Evolutionary conservation across 2,797 vertebrate species (phyloP), one percentile per base, ranked within the genome.

Genomic region (Muscicapa comitata): DNA sequence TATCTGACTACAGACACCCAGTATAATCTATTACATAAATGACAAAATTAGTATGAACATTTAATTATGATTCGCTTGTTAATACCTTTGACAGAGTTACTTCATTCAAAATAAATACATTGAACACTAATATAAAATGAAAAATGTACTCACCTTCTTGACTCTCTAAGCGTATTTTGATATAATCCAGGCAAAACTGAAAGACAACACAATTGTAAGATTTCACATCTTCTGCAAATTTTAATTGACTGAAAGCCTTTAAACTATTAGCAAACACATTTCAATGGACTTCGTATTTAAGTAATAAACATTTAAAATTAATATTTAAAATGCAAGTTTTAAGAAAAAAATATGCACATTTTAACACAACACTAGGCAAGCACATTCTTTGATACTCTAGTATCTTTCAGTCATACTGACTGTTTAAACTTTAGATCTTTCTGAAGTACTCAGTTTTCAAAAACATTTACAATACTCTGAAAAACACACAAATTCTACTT

Each of bases 91-190:
- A 51, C 29, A 59, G 35, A 75, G 25, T 75, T 54, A 65, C 7
- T 68, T 63, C 4, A 50, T 55, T 75, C 5, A 70, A 71, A 80
- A 59, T 6, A 66, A 17, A 53, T 24, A 53, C 3, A 45, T 0
- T 8, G 18, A 62, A 6, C 45, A 73, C 33, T 37, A 74, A 61
- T 8, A 57, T 20, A 58, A 86, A 62, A 66, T 25, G 3, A 87
- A 93, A 88, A 78, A 54, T 37, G 17, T 67, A 82, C 96, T 93
- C 25, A 96, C 96, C 96, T 82, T 91, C 86, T 98, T 92, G 98
- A 99, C 99, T 98, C 98, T 99, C 98, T 28, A 99, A 98, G 40
- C 98, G 98, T 96, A 99, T 99, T 97, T 99, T 98, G 97, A 99
- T 99, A 94, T 97, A 97, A 63, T 99, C 98, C 80, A 99, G 97